Conservation (phyloP, 2,113 vertebrate species). For the Rhinogobius similis region DNA sequence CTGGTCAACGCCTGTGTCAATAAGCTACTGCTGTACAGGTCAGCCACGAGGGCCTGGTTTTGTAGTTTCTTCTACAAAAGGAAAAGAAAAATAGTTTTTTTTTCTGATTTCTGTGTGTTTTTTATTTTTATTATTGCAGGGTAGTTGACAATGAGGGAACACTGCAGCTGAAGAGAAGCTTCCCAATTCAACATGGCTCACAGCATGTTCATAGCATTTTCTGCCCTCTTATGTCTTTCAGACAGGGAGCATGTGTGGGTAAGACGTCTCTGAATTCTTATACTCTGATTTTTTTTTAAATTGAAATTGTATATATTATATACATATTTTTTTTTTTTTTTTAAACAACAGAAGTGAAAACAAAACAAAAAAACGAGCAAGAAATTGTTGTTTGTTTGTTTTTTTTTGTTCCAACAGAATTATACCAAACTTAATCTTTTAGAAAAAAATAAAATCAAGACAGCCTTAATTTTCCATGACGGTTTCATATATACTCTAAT, state of each 20-base stretch:
- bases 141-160: slow-evolving; percentile 92
- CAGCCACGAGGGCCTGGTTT: slow-evolving; percentile 15
- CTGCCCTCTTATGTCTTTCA: slow-evolving; percentile 95
- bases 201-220: slow-evolving; percentile 91
- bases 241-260: slow-evolving; percentile 94
- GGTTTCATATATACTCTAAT: neutral
- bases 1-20: slow-evolving; percentile 90
- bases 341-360: too few relatives aligned
- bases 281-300: slow-evolving; percentile 13
- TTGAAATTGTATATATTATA: slow-evolving; percentile 21
- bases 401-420: slow-evolving; percentile 5
- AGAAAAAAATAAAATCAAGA: neutral
- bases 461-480: neutral
- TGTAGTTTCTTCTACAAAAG: slow-evolving; percentile 6
- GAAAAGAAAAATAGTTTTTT: neutral
- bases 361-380: slow-evolving; percentile 33
- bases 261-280: slow-evolving; percentile 51
- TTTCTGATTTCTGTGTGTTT: neutral
- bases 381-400: too few relatives aligned
- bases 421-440: neutral
- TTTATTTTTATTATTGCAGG: slow-evolving; percentile 65
- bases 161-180: slow-evolving; percentile 89
- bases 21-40: slow-evolving; percentile 92
- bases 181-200: slow-evolving; percentile 86
- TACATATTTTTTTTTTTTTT: slow-evolving; percentile 33